Evolutionary conservation across 2,888 invertebrate genomes (phyloP), one percentile per base, ranked within the genome.

Genomic region (Perithous albicinctus): DNA sequence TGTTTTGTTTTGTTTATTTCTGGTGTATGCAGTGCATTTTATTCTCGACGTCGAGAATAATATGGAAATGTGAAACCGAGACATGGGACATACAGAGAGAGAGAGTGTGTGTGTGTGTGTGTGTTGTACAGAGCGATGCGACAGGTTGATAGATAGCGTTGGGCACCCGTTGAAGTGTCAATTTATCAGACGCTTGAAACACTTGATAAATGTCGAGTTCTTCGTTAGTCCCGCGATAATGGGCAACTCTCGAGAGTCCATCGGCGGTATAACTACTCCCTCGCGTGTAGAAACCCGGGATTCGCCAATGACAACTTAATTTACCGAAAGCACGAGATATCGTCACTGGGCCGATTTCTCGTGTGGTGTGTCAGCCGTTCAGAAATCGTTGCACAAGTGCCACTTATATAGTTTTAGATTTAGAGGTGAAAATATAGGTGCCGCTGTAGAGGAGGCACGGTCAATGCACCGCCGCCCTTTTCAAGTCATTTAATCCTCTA

Each of bases 261-360:
- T 15, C n/a, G n/a, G 26, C 38, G 15, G 20, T n/a, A 26, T 41
- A 41, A 70, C 56, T 20, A 32, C 46, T 18, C 32, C 15, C 66
- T 29, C 18, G 29, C 23, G 23, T 43, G 26, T n/a, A 38, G 5
- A 41, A 43, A 59, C 6, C 18, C 32, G 43, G 6, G 29, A 43
- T 43, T 59, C 20, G n/a, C 20, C 8, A 32, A 32, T 38, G 64
- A 66, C 26, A 54, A 63, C 61, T 67, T 69, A 78, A 78, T 78
- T 78, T 61, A 78, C 61, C 48, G 74, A 79, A 63, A 74, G 35
- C n/a, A 32, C 12, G 43, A 79, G 61, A 79, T 79, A 79, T 67
- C 79, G 56, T 73, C 67, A 32, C 64, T 56, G 29, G 8, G 8
- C 15, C 51, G 51, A 26, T 72, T 46, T 41, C 18, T 51, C 32